phyloP scores from a whole-genome alignment of 2,888 invertebrate species.

The Eristalis arbustorum region DNA sequence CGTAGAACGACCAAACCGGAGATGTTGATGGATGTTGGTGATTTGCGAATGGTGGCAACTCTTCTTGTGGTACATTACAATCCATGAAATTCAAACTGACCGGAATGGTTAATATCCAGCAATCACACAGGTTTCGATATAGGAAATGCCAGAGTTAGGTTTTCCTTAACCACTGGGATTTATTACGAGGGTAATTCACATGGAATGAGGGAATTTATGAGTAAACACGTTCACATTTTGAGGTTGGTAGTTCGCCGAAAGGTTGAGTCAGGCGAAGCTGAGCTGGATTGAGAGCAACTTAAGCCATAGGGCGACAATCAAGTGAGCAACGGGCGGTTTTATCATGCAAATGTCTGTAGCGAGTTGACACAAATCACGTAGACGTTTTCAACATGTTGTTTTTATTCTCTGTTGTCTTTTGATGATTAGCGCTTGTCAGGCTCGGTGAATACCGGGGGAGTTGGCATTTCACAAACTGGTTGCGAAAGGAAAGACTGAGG shows the following conservation, averaged over 20 bases:
- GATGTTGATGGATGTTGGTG: neutral
- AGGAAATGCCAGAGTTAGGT: conserved; percentile 13
- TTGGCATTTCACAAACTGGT: neutral
- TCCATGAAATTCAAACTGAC: conserved; percentile 4
- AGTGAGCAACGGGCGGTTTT: neutral
- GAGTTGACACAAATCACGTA: neutral
- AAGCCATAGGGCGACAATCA: neutral
- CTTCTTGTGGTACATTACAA: neutral
- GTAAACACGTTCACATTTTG: neutral
- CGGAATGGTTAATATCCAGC: neutral
- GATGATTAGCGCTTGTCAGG: neutral
- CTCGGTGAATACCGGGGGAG: neutral
- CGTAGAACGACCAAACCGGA: conserved; percentile 25
- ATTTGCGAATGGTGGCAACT: neutral
- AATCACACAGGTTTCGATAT: neutral
- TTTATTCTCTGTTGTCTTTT: neutral
- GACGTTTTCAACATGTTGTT: neutral
- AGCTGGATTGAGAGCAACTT: neutral
- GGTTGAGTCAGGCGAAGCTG: neutral
- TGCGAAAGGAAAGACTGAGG: neutral
- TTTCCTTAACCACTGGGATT: neutral
- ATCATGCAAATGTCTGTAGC: neutral
- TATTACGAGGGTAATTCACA: neutral
- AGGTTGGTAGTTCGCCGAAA: neutral
- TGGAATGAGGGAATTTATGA: neutral